phyloP scores from a whole-genome alignment of 2,797 vertebrate species.

The Sylvilagus floridanus region DNA sequence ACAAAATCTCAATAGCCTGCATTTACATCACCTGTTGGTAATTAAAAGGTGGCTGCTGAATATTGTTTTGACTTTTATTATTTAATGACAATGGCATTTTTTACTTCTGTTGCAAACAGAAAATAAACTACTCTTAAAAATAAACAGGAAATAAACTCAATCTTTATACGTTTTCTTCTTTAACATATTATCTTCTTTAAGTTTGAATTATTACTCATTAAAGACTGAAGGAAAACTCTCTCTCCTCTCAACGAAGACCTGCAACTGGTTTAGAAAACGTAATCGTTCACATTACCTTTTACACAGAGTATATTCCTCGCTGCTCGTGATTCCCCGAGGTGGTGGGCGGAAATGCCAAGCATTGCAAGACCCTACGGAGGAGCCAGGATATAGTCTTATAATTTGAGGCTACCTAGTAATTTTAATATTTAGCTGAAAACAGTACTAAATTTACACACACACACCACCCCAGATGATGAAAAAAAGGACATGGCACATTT shows the following conservation, averaged over 20 bases:
- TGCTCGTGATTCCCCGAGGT: slow-evolving; percentile 98
- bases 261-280: slow-evolving; percentile 44
- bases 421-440: slow-evolving; percentile 68
- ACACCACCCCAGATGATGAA: slow-evolving; percentile 61
- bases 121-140: background rate
- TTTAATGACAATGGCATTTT: slow-evolving; percentile 50
- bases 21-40: background rate
- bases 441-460: slow-evolving; percentile 32
- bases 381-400: slow-evolving; percentile 70
- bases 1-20: slow-evolving; percentile 23
- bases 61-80: slow-evolving; percentile 40
- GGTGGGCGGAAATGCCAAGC: slow-evolving; percentile 98
- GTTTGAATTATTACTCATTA: slow-evolving; percentile 63
- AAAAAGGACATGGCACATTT: slow-evolving; percentile 41
- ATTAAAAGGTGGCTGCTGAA: slow-evolving; percentile 34
- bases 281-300: slow-evolving; percentile 92
- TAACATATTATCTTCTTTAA: slow-evolving; percentile 48
- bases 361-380: slow-evolving; percentile 90
- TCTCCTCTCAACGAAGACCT: slow-evolving; percentile 61
- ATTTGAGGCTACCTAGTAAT: slow-evolving; percentile 32
- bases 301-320: slow-evolving; percentile 98
- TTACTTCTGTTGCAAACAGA: slow-evolving; percentile 50
- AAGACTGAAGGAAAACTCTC: slow-evolving; percentile 37
- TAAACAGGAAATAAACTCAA: background rate
- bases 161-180: slow-evolving; percentile 48